These are phyloP conservation scores for Acipenser ruthenus DNA, from an alignment of 2,797 vertebrate species.

Conservation along the genomic window DNA sequence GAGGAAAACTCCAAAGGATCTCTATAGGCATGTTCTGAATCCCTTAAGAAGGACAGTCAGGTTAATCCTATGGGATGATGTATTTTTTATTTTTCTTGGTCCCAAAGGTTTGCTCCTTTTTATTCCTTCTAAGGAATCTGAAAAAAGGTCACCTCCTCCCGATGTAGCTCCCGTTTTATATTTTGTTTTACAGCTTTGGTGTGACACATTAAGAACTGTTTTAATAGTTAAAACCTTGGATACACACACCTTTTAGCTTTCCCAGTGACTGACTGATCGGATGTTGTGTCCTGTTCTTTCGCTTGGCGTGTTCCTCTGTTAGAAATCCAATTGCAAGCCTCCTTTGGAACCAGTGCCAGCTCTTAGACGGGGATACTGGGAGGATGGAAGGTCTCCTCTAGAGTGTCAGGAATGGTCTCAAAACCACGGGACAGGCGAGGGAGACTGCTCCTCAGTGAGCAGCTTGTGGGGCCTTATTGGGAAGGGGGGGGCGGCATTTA, in stretches of 20 bases:
- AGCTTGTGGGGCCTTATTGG: constrained; percentile 36
- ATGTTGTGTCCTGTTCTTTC: too few species aligned
- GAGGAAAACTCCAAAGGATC: constrained; percentile 19
- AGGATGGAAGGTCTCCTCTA: constrained; percentile 4
- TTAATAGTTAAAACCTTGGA: too few species aligned
- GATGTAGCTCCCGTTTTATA: too few species aligned
- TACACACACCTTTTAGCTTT: too few species aligned
- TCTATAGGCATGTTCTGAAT: constrained; percentile 39
- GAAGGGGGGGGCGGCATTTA: constrained; percentile 15
- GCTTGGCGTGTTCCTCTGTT: too few species aligned
- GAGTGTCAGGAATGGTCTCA: constrained; percentile 2
- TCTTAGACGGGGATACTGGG: not conserved
- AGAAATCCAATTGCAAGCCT: too few species aligned
- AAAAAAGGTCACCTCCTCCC: too few species aligned
- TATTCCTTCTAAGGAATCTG: too few species aligned
- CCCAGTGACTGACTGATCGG: too few species aligned
- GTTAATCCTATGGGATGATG: constrained; percentile 21
- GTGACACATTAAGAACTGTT: too few species aligned
- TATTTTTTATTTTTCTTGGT: not conserved
- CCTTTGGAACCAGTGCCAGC: constrained; percentile 5
- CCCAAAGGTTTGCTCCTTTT: too few species aligned
- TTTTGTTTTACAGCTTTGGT: too few species aligned
- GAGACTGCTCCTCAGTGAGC: not conserved
- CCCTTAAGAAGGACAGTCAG: constrained; percentile 32
- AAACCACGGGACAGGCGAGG: not conserved